Percentiles rank a stretch among this genome's conserved stretches.
phyloP scores from a whole-genome alignment of 1,140 invertebrate species.

The Brachionus plicatilis region DNA sequence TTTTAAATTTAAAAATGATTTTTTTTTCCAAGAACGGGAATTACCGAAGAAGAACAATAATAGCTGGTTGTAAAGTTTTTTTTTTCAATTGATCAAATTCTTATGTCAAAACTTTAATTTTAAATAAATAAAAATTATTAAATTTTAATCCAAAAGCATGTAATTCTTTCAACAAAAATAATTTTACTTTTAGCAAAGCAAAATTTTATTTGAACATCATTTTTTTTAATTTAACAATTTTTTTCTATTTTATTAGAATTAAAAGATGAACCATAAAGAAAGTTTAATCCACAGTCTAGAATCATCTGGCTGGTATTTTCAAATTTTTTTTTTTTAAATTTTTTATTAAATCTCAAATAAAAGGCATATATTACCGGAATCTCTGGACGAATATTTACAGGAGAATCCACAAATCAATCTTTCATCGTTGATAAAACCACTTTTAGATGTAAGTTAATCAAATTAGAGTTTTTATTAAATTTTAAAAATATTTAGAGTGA shows the following conservation, averaged over 20 bases:
- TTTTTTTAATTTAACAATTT: neutral
- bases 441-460: conserved; percentile 5
- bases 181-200: conserved; percentile 25
- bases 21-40: neutral
- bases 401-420: neutral
- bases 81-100: neutral
- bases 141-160: neutral
- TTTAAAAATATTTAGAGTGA: neutral
- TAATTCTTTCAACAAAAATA: neutral
- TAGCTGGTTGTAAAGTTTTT: neutral
- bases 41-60: conserved; percentile 13
- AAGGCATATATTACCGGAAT: neutral
- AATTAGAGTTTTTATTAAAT: neutral
- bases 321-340: neutral
- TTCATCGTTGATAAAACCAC: neutral
- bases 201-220: neutral
- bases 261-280: neutral
- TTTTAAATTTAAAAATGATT: neutral
- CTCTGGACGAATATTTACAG: neutral
- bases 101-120: neutral
- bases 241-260: neutral
- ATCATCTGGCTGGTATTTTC: neutral
- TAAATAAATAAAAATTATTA: neutral
- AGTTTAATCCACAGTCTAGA: neutral
- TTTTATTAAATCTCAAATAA: neutral